phyloP scores from a whole-genome alignment of 2,113 vertebrate species.

The Lepisosteus oculatus region DNA sequence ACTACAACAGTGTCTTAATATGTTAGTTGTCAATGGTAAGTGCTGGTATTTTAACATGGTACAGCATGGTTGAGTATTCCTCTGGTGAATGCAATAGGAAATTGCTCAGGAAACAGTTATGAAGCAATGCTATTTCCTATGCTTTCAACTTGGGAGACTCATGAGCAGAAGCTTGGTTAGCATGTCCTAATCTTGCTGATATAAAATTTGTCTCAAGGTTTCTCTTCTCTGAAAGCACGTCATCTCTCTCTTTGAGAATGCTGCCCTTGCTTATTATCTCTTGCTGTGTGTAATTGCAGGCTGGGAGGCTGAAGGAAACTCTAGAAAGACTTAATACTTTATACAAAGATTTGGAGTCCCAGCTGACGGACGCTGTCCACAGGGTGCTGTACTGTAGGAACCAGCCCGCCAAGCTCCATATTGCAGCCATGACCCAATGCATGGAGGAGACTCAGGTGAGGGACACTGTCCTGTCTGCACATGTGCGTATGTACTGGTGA shows the following conservation, averaged over 20 bases:
- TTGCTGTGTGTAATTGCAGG: constrained; percentile 36
- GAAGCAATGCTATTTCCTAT: not conserved
- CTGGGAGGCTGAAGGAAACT: constrained; percentile 29
- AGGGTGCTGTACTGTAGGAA: constrained; percentile 69
- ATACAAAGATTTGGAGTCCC: constrained; percentile 42
- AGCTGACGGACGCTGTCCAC: constrained; percentile 60
- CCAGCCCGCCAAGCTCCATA: constrained; percentile 67
- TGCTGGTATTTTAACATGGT: no score
- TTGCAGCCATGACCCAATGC: constrained; percentile 70
- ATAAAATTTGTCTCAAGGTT: not conserved
- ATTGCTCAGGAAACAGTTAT: no score
- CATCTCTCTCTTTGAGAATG: not conserved
- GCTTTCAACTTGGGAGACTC: not conserved
- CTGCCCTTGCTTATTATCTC: constrained; percentile 20
- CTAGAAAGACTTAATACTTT: constrained; percentile 28
- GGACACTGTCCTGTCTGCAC: not conserved
- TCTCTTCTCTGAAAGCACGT: not conserved
- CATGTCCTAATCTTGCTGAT: no score
- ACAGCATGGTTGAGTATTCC: no score
- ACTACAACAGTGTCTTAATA: no score
- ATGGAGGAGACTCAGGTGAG: constrained; percentile 80
- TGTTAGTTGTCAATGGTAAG: no score
- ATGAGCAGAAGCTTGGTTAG: no score
- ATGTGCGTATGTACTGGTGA: no score
- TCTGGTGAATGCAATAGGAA: no score